Base-by-base conservation (phyloP, 1,140 invertebrate species). In the Hylyphantes graminicola region DNA sequence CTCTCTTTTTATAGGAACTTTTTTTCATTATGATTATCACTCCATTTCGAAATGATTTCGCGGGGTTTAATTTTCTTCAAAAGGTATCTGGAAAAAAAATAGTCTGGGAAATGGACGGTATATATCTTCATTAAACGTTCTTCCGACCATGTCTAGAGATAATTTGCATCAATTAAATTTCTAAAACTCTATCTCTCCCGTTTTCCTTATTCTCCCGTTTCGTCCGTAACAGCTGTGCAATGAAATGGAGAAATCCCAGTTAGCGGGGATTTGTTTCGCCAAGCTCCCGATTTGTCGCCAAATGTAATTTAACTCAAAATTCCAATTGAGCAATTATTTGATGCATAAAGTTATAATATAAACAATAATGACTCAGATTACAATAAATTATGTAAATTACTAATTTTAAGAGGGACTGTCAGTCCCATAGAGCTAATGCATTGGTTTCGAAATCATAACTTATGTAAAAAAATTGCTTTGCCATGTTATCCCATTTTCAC, bases 101-200 rank as follows among this genome's bases (percentile, higher is more conserved):
- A 55, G n/a, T 51, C 10, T n/a, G 48, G 51, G n/a, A n/a, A 51
- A 73, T 12, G 17, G 74, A 70, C 77, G 77, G 68, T 67, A 83
- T 83, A 83, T 72, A 83, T 83, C 80, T 83, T 83, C 80, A 83
- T 83, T 83, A 83, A 83, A 74, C 8, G 35, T 35, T 35, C 51
- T 8, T 72, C 59, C 80, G 57, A 72, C 70, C 59, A 72, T 74
- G 59, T 75, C 53, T 17, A 10, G 50, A 50, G 80, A 83, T 83
- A 83, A 83, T 83, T 83, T 83, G 80, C 80, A 83, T 83, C 80
- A 83, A 83, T 83, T 83, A 83, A 83, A 83, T 83, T 73, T 50
- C 79, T 81, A 61, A 74, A 59, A 35, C 53, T 72, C 67, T 19
- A 59, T 65, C 19, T 54, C 7, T 55, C 57, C 17, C 35, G 2